These are phyloP conservation scores for Dorcus parallelipipedus DNA, from an alignment of 2,888 invertebrate species.

Conservation along the genomic window DNA sequence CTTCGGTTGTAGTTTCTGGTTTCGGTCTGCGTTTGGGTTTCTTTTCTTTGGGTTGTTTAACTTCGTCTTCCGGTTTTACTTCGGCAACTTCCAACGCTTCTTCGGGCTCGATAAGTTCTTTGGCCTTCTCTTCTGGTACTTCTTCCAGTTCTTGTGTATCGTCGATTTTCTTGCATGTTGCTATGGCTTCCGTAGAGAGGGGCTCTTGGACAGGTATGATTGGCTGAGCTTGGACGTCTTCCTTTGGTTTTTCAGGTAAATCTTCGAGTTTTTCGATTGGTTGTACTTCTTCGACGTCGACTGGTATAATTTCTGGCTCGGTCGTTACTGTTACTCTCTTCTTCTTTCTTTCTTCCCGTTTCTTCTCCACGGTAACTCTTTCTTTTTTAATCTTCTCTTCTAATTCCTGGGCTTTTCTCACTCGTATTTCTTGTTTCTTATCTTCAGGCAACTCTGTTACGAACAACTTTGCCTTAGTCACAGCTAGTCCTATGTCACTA, in stretches of 20 bases:
- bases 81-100: conserved; percentile 60
- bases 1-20: conserved; percentile 41
- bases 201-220: conserved; percentile 58
- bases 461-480: conserved; percentile 74
- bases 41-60: conserved; percentile 40
- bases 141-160: conserved; percentile 50
- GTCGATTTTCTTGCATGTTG: conserved; percentile 62
- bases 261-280: conserved; percentile 56
- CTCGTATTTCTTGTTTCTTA: conserved; percentile 45
- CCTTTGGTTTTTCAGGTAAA: conserved; percentile 49
- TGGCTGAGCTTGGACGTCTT: conserved; percentile 52
- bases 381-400: conserved; percentile 54
- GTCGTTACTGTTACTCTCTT: conserved; percentile 36
- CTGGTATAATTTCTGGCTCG: conserved; percentile 50
- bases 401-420: conserved; percentile 49
- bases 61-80: conserved; percentile 55
- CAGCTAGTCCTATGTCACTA: conserved; percentile 79
- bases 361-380: conserved; percentile 52
- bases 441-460: conserved; percentile 56
- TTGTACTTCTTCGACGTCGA: conserved; percentile 50
- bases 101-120: conserved; percentile 54
- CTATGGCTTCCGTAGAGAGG: conserved; percentile 59
- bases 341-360: conserved; percentile 39
- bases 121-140: conserved; percentile 48
- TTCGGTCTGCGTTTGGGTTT: conserved; percentile 40